These are phyloP conservation scores for Parasteatoda lunata DNA, from an alignment of 2,888 invertebrate genomes.

Conservation along the genomic window DNA sequence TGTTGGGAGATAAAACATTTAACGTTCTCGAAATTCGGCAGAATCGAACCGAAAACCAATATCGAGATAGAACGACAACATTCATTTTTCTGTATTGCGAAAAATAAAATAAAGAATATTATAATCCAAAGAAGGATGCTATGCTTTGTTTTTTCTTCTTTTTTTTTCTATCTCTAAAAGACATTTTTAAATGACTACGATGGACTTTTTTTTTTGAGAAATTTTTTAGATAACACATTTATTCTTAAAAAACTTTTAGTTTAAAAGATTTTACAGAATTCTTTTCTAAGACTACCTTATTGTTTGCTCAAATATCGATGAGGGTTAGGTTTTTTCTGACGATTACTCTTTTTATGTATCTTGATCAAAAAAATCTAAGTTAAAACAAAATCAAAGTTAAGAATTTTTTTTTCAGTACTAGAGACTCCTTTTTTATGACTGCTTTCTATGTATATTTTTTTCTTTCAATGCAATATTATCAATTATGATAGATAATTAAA, in stretches of 20 bases:
- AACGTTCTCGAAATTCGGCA: constrained; percentile 32
- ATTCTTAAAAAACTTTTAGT: background rate
- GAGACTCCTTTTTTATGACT: no score
- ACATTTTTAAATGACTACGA: background rate
- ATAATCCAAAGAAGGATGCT: background rate
- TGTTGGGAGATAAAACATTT: constrained; percentile 47
- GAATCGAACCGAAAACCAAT: constrained; percentile 60
- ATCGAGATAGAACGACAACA: constrained; percentile 33
- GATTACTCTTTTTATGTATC: no score
- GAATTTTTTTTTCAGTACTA: background rate
- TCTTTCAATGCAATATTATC: no score
- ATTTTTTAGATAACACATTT: background rate
- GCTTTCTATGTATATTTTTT: no score
- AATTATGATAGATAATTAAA: no score
- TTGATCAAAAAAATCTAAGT: background rate
- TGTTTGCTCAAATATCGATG: no score
- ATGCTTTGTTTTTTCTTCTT: background rate
- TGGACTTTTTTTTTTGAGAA: background rate
- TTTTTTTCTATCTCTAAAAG: background rate
- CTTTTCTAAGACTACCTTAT: background rate
- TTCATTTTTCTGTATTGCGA: background rate
- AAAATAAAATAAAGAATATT: constrained; percentile 23
- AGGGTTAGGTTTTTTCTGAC: no score
- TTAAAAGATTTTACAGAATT: background rate
- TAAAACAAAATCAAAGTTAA: constrained; percentile 20